These are phyloP conservation scores for Zoanthus solanderi DNA, from an alignment of 92 coral and sea anemone genomes.

Conservation along the genomic window DNA sequence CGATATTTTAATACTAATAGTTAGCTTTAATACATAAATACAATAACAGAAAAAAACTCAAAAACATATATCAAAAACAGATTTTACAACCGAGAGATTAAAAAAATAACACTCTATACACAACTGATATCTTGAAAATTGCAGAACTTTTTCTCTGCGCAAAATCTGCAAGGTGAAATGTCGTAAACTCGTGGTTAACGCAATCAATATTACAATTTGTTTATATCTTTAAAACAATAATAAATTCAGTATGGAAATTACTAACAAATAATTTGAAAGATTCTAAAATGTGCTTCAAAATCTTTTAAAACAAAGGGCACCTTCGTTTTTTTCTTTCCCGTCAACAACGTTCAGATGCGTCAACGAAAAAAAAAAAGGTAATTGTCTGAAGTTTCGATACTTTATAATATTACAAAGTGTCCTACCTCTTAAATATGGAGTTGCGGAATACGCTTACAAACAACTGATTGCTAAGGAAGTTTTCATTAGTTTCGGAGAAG, in stretches of 20 bases:
- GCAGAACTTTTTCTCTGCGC: neutral
- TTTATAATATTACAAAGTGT: neutral
- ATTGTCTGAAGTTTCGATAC: neutral
- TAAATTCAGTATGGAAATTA: neutral
- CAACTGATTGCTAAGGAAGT: neutral
- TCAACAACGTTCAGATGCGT: neutral
- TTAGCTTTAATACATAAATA: too few species aligned
- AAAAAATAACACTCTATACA: neutral
- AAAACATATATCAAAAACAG: neutral
- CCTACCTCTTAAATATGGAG: neutral
- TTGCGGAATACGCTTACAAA: neutral
- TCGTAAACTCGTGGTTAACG: neutral
- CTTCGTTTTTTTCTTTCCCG: neutral
- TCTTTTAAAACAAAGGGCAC: too few species aligned
- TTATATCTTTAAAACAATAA: neutral
- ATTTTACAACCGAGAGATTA: neutral
- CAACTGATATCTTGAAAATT: neutral
- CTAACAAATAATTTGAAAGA: neutral
- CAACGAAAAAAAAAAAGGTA: neutral
- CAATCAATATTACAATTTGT: neutral
- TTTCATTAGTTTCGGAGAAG: neutral
- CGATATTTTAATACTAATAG: too few species aligned
- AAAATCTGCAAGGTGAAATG: neutral
- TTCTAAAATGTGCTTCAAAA: too few species aligned
- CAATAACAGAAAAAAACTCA: neutral